Conservation (phyloP, 1,140 invertebrate species). For the Zaprionus africanus region DNA sequence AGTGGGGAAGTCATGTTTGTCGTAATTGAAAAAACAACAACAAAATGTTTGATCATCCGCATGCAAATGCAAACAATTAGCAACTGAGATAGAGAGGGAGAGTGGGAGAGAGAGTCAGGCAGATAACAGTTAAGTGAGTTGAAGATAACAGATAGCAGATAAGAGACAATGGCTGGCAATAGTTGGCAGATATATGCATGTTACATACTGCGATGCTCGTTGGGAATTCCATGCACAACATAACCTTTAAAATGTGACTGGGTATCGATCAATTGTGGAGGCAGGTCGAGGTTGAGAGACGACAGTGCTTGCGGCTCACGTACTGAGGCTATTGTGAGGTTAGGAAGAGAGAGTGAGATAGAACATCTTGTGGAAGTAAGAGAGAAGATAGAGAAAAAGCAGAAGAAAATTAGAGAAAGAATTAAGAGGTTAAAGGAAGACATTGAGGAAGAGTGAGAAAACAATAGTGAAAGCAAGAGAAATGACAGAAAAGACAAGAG, state of each 20-base stretch:
- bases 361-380: too few species aligned
- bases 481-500: too few species aligned
- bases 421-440: too few species aligned
- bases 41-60: slow-evolving; percentile 39
- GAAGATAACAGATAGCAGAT: slow-evolving; percentile 1
- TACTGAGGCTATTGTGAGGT: neutral
- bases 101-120: neutral
- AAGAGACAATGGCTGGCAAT: neutral
- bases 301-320: neutral
- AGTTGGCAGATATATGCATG: neutral
- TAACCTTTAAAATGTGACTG: neutral
- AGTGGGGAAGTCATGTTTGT: slow-evolving; percentile 3
- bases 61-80: slow-evolving; percentile 39
- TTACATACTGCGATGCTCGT: neutral
- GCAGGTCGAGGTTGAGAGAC: neutral
- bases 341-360: neutral
- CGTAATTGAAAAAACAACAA: slow-evolving; percentile 22
- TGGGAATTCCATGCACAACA: neutral
- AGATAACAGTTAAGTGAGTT: neutral
- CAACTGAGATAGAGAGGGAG: neutral
- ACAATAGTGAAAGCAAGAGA: too few species aligned
- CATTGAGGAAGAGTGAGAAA: too few species aligned
- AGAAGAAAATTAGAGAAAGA: neutral
- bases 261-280: neutral
- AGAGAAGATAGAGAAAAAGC: too few species aligned